A percentile compares a stretch with the other conserved stretches of the same genome.
phyloP scores from a whole-genome alignment of 2,113 vertebrate genomes.

The Mustela lutreola region DNA sequence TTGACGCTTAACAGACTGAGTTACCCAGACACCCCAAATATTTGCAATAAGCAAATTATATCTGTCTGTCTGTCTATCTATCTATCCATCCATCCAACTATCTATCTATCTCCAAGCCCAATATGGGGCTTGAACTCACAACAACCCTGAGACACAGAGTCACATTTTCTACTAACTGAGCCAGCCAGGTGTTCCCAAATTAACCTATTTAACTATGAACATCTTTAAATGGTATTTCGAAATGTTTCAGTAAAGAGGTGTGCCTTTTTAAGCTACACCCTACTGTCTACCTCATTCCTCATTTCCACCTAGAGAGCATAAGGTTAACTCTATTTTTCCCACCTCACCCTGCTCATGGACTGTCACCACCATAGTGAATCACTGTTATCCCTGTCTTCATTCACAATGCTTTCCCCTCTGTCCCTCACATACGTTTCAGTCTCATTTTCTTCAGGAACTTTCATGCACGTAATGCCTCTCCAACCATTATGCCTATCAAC shows the following conservation, averaged over 20 bases:
- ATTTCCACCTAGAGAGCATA: background rate
- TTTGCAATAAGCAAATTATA: slow-evolving; percentile 4
- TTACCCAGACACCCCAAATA: background rate
- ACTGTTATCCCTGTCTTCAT: background rate
- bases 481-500: background rate
- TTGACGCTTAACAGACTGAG: background rate
- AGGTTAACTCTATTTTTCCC: background rate
- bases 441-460: slow-evolving; percentile 22
- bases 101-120: background rate
- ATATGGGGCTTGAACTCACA: background rate
- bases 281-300: background rate
- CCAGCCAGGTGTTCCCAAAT: background rate
- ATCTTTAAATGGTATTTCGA: slow-evolving; percentile 6
- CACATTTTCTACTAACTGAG: background rate
- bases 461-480: background rate
- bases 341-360: background rate
- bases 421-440: background rate
- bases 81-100: background rate
- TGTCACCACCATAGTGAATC: background rate
- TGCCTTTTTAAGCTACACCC: background rate
- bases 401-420: background rate
- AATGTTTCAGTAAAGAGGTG: background rate
- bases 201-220: background rate
- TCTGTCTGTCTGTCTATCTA: background rate
- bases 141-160: background rate